A percentile compares a stretch with the other conserved stretches of the same genome.
phyloP scores from a whole-genome alignment of 1,140 invertebrate species.

The Pseudomyrmex cubaensis region DNA sequence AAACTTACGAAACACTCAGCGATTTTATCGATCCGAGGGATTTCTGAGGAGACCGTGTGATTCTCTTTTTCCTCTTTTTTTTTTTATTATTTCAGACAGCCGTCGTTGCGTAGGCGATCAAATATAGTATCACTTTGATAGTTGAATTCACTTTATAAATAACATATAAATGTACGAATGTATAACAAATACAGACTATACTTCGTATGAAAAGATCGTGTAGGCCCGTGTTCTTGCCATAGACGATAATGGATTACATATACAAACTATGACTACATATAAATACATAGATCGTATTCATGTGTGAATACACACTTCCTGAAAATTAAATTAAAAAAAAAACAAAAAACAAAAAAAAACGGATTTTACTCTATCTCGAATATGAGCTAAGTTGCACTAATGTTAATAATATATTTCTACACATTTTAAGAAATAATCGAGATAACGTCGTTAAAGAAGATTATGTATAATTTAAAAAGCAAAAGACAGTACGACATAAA shows the following conservation, averaged over 20 bases:
- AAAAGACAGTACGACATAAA: constrained; percentile 17
- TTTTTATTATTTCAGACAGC: background rate
- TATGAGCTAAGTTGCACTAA: constrained; percentile 45
- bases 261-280: constrained; percentile 59
- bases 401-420: constrained; percentile 6
- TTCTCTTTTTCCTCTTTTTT: background rate
- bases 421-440: constrained; percentile 59
- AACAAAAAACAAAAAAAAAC: too few species aligned
- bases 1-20: too few species aligned
- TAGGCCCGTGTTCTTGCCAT: constrained; percentile 73
- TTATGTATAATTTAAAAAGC: background rate
- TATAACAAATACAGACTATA: constrained; percentile 41
- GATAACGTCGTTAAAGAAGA: constrained; percentile 34
- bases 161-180: background rate
- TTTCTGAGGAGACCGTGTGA: background rate
- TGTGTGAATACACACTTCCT: constrained; percentile 54
- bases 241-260: constrained; percentile 62
- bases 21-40: background rate
- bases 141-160: constrained; percentile 10
- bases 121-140: background rate
- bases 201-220: background rate
- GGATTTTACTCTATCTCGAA: constrained; percentile 54
- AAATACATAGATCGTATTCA: constrained; percentile 47
- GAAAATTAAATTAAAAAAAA: constrained; percentile 62
- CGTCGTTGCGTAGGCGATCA: background rate